Base-by-base conservation (phyloP, 2,797 vertebrate genomes). In the Sebastes minor region DNA sequence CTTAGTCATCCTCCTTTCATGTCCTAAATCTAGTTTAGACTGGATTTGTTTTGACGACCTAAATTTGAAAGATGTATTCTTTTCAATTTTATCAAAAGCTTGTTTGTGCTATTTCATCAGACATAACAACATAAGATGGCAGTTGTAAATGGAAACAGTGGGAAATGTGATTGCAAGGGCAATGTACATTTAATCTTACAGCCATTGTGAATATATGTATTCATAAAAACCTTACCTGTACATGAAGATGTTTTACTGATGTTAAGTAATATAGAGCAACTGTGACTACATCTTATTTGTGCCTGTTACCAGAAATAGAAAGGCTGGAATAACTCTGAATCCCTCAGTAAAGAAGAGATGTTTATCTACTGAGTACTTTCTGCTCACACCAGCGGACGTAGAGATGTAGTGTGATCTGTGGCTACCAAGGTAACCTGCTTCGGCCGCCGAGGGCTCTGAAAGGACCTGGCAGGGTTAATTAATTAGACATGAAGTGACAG, bases 401-500 rank as follows among this genome's bases (percentile, higher is more conserved):
- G 18, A 81, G 57, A 59, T 71, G 38, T 33, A 55, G 42, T 22
- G 53, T 70, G 8, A 78, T 79, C 59, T 10, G 56, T 55, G 56
- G 82, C 62, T 72, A 55, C 74, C 85, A 78, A 57, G 79, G 82
- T 76, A 88, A 90, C 82, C 70, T 61, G 76, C 65, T 62, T 82
- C 42, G 62, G 64, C 80, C 5, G 64, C 79, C 38, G 35, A 74
- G 74, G 52, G 53, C 83, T 88, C 74, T 78, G 38, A 87, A 82
- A 83, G 53, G 76, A 78, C 64, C 30, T 30, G 42, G 33, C 71
- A 28, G 70, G 76, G 76, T 80, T 85, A 61, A 92, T 92, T 92
- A 90, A 93, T 90, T 81, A 90, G 85, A 90, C 80, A 91, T 84
- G 80, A 92, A 81, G 84, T 74, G 86, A 91, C 82, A 86, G 74